These are phyloP conservation scores for Andricus grossulariae DNA, from an alignment of 1,140 invertebrate genomes.

Conservation along the genomic window DNA sequence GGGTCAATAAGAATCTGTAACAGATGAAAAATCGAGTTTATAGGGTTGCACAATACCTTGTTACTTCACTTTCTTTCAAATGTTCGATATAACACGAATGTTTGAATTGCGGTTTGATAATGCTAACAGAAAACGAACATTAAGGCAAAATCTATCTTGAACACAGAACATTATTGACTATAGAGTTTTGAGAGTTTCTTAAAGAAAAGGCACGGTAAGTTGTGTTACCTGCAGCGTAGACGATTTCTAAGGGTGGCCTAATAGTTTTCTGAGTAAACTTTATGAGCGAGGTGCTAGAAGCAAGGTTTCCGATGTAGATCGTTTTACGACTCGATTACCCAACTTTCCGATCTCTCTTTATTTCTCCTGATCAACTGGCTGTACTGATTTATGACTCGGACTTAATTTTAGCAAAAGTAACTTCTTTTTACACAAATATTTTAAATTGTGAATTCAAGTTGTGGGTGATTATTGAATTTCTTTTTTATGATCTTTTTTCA, in stretches of 20 bases:
- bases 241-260: constrained; percentile 2
- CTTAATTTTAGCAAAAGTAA: too few relatives aligned
- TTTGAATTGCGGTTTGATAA: too few relatives aligned
- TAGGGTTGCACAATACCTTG: not conserved
- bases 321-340: constrained; percentile 18
- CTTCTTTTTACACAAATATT: too few relatives aligned
- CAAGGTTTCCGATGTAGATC: not conserved
- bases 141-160: not conserved
- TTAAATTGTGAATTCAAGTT: too few relatives aligned
- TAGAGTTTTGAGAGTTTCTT: not conserved
- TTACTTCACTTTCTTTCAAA: not conserved
- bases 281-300: not conserved
- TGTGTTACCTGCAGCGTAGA: constrained; percentile 1
- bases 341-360: not conserved
- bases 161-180: not conserved
- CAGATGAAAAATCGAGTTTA: not conserved
- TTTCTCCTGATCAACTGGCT: constrained; percentile 19
- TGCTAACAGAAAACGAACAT: too few relatives aligned
- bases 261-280: constrained; percentile 24
- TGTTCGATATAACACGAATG: too few relatives aligned
- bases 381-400: constrained; percentile 18
- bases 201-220: not conserved
- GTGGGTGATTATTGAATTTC: too few relatives aligned
- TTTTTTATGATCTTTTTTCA: too few relatives aligned
- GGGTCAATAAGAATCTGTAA: constrained; percentile 18